Base-by-base conservation (phyloP, 1,140 invertebrate species). In the Nomia melanderi region DNA sequence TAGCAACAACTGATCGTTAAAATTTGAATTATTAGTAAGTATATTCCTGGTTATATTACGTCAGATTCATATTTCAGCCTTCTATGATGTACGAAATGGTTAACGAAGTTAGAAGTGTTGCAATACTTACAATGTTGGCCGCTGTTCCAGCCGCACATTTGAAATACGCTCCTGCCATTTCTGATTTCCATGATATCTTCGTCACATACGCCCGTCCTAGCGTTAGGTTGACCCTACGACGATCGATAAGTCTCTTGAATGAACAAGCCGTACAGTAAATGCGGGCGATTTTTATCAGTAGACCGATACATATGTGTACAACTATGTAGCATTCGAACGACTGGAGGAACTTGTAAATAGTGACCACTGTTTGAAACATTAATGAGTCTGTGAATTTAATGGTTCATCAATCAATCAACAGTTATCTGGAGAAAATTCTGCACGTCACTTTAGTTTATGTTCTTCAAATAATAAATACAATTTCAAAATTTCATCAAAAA, bases 51-150 rank as follows among this genome's bases (percentile, higher is more conserved):
- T 14, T 5, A 7, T 17, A 14, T 47, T n/a, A 6, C 54, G 5
- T 14, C 4, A 31, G 14, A 3, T 1, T 17, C 20, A 1, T 29
- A 11, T 11, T 14, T 3, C 6, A 14, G 5, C 14, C 14, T 14
- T 5, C 27, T 5, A 1, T 1, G 0, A 29, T 29, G 20, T 27
- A 2, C 14, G 29, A 20, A 12, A 0, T 14, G 9, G 20, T 14
- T 29, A n/a, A n/a, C 41, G 7, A 53, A 65, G 14, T 54, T 41
- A 5, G 23, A 41, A 44, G 1, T 53, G 1, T 14, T 65, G n/a
- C n/a, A n/a, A n/a, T n/a, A 69, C 82, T 94, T 89, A 97, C 96
- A 92, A 83, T 97, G 96, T 85, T 97, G 96, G 33, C 96, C 96
- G 84, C 95, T 96, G 85, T 97, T 97, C 87, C 96, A 94, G 6